Evolutionary conservation across 2,888 invertebrate genomes (phyloP).

Genomic region (Ichneumoninae sp.): DNA sequence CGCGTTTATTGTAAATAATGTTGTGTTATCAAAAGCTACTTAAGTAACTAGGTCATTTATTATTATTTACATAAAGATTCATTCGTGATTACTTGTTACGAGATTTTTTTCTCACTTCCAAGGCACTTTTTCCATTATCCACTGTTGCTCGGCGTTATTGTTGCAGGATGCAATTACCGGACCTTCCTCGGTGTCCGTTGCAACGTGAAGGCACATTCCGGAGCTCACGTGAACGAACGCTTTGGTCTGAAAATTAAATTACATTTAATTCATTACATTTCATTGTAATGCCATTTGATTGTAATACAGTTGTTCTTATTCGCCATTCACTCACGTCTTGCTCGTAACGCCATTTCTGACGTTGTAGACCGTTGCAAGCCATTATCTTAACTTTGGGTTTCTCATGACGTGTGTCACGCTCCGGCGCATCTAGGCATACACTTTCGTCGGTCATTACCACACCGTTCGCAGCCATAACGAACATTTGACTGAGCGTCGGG

Average conservation of each 20-base stretch:
- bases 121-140: conserved; percentile 88
- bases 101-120: conserved; percentile 86
- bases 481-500: conserved; percentile 88
- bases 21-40: conserved; percentile 34
- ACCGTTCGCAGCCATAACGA: conserved; percentile 89
- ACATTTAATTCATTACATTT: conserved; percentile 16
- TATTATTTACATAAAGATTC: conserved; percentile 62
- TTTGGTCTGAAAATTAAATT: conserved; percentile 81
- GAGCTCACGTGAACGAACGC: conserved; percentile 86
- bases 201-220: conserved; percentile 86
- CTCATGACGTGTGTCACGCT: conserved; percentile 84
- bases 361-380: conserved; percentile 88
- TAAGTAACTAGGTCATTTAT: conserved; percentile 37
- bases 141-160: conserved; percentile 87
- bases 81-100: conserved; percentile 32
- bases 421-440: conserved; percentile 91
- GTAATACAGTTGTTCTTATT: conserved; percentile 5
- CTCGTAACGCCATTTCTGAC: conserved; percentile 90
- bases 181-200: conserved; percentile 84
- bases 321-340: conserved; percentile 80
- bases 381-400: conserved; percentile 89
- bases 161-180: conserved; percentile 87
- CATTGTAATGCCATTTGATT: conserved; percentile 5
- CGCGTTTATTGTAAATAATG: conserved; percentile 50
- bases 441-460: conserved; percentile 95